phyloP scores from a whole-genome alignment of 2,113 vertebrate genomes.

The Bubalus kerabau region DNA sequence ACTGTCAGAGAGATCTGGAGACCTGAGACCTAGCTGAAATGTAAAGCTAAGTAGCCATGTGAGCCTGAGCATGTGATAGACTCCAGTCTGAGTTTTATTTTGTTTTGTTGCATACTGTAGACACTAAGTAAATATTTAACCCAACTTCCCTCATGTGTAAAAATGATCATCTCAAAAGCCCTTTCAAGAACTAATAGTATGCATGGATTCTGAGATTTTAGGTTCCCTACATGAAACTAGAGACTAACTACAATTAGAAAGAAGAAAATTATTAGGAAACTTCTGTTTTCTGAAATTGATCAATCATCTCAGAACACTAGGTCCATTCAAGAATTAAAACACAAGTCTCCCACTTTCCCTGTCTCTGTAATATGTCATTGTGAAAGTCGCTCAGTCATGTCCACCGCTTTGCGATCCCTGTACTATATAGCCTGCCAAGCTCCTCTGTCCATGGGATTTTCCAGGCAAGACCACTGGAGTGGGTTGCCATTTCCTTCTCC shows the following conservation, averaged over 20 bases:
- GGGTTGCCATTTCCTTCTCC: not conserved
- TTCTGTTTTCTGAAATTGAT: not conserved
- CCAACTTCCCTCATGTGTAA: not conserved
- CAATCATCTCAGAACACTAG: not conserved
- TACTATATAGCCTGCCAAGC: not conserved
- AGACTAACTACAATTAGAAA: not conserved
- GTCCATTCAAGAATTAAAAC: not conserved
- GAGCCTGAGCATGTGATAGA: not conserved
- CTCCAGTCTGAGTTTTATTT: not conserved
- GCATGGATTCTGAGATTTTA: not conserved
- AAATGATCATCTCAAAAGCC: conserved; percentile 1
- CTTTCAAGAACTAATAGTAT: not conserved
- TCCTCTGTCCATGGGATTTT: not conserved
- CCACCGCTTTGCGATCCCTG: not conserved
- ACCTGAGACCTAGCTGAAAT: not conserved
- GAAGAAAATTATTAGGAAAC: not conserved
- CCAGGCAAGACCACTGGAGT: not conserved
- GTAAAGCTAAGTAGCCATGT: not conserved
- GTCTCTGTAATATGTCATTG: not conserved
- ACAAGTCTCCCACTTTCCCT: conserved; percentile 27
- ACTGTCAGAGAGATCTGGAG: not conserved
- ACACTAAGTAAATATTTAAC: conserved; percentile 24
- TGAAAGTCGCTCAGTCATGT: not conserved
- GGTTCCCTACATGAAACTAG: not conserved
- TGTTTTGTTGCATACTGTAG: not conserved